Evolutionary conservation across 2,797 vertebrate species (phyloP).

Genomic region (Rousettus madagascariensis): DNA sequence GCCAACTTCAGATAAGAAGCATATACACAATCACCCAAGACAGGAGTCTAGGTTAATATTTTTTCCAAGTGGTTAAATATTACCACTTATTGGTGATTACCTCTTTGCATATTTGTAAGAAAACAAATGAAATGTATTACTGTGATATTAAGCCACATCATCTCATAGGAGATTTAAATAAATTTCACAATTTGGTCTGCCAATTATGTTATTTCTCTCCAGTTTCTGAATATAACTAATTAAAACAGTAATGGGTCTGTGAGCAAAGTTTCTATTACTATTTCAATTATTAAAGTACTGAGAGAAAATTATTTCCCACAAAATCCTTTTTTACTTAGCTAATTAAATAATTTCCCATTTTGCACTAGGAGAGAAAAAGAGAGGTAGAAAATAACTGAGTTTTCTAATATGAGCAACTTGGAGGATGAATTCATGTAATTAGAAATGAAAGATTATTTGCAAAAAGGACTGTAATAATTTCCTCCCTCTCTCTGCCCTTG

Average conservation of each 20-base stretch:
- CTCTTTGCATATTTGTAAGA: conserved; percentile 43
- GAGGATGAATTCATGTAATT: conserved; percentile 32
- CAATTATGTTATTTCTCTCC: conserved; percentile 64
- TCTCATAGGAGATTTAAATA: conserved; percentile 57
- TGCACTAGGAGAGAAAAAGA: neutral
- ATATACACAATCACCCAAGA: neutral
- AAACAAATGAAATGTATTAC: conserved; percentile 52
- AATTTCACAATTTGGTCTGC: conserved; percentile 57
- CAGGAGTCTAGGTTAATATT: neutral
- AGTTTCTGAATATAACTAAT: conserved; percentile 65
- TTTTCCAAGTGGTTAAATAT: conserved; percentile 47
- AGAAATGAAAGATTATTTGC: conserved; percentile 32
- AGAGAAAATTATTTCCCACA: conserved; percentile 65
- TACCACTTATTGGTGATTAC: conserved; percentile 48
- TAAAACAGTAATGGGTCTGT: conserved; percentile 60
- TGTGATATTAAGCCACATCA: conserved; percentile 38
- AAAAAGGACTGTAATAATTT: conserved; percentile 21
- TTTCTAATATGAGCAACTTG: conserved; percentile 41
- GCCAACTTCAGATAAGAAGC: conserved; percentile 46
- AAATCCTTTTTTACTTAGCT: conserved; percentile 59
- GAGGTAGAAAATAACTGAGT: conserved; percentile 44
- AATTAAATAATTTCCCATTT: conserved; percentile 63
- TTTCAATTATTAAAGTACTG: conserved; percentile 60
- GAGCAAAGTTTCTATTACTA: conserved; percentile 63
- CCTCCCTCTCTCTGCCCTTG: neutral